phyloP scores from a whole-genome alignment of 2,888 invertebrate genomes.

The Aphidius colemani region DNA sequence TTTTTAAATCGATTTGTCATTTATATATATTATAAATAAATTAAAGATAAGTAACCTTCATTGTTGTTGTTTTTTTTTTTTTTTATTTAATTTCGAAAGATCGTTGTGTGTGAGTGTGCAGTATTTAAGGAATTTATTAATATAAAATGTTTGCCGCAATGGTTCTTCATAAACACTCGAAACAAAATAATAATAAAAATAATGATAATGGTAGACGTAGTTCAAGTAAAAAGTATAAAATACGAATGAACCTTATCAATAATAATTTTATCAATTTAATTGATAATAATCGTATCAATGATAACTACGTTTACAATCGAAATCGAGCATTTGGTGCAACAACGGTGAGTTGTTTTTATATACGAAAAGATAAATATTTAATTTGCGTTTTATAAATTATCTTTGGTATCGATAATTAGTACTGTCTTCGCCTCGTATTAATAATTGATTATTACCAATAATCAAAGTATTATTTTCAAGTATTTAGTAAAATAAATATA shows the following conservation, averaged over 20 bases:
- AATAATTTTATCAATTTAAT: conserved; percentile 50
- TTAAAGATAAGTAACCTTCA: background rate
- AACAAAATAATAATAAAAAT: conserved; percentile 39
- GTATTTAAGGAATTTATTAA: background rate
- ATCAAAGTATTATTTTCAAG: too few relatives aligned
- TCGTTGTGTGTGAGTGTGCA: too few relatives aligned
- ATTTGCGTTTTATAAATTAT: too few relatives aligned
- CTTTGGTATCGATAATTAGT: too few relatives aligned
- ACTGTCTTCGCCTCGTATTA: too few relatives aligned
- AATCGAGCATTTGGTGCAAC: conserved; percentile 43
- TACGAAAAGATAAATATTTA: too few relatives aligned
- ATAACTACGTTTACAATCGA: conserved; percentile 47
- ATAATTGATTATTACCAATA: too few relatives aligned
- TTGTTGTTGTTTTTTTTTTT: conserved; percentile 1
- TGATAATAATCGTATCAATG: conserved; percentile 51
- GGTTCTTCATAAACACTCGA: conserved; percentile 57
- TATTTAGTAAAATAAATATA: too few relatives aligned
- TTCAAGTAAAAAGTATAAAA: conserved; percentile 38
- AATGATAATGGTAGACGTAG: conserved; percentile 22
- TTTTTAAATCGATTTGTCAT: conserved; percentile 4
- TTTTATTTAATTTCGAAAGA: conserved; percentile 13
- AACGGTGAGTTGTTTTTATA: conserved; percentile 47
- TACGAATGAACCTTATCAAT: conserved; percentile 42
- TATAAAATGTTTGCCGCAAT: conserved; percentile 56
- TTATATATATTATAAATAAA: conserved; percentile 1